Evolutionary conservation across 1,140 invertebrate species (phyloP), one percentile per base, ranked within the genome.

Genomic region (Saccostrea cuccullata): DNA sequence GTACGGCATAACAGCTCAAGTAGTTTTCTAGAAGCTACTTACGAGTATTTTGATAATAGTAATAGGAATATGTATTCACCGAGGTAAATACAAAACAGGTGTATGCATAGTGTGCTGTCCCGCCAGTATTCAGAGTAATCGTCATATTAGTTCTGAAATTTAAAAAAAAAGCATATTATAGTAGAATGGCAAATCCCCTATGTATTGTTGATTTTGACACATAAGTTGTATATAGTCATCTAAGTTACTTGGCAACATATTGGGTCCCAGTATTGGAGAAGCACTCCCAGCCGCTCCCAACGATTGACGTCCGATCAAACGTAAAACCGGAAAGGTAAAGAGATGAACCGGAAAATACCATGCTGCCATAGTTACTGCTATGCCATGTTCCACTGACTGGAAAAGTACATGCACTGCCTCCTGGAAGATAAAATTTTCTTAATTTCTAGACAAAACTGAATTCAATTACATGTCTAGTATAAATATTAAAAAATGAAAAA

Each of bases 281-380:
- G 26, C 70, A 77, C 11, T 77, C 70, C 70, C 70, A 77, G 8
- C 70, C 70, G 26, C 70, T 77, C 4, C 70, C 70, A 26, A 77
- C 70, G 26, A 77, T 77, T 4, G 70, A 77, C 15, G 70, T 77
- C 13, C 70, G 26, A 26, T 26, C 26, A 77, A 77, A 77, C 26
- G 26, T 77, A 11, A 77, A 77, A 77, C 70, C 70, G 70, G 70
- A 77, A 30, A 77, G 23, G 26, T 77, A 77, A 12, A 77, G 70
- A 77, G 30, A 12, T 9, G 26, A 13, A 30, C 70, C 30, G 70
- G 70, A 77, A 77, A 77, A 77, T 36, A 77, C 70, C 70, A 77
- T 77, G 70, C 70, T 77, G 26, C 30, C 70, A 77, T 77, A 77
- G 70, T 77, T 77, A 77, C 70, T 77, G 70, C 70, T 77, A 26